Percentiles rank a stretch among this genome's conserved stretches.
Conservation (phyloP, 2,888 invertebrate genomes). For the Lepidonotus clava region DNA sequence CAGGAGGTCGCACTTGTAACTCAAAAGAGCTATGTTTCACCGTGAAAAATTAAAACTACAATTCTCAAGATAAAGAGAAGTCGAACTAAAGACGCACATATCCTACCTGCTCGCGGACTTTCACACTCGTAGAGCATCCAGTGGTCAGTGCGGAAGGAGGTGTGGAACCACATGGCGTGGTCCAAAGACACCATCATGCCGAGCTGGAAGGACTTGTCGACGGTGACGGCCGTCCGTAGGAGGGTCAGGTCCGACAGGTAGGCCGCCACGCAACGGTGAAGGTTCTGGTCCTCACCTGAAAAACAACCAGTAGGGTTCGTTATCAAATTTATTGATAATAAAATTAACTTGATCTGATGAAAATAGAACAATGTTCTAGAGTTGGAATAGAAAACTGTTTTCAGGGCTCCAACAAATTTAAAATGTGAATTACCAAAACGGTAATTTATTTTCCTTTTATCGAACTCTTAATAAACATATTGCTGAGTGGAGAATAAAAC, state of each 20-base stretch:
- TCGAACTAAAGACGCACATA: not conserved
- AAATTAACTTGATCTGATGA: too few relatives aligned
- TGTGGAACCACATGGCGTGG: slow-evolving; percentile 81
- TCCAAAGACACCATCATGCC: slow-evolving; percentile 77
- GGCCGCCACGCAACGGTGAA: slow-evolving; percentile 80
- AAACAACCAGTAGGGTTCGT: too few relatives aligned
- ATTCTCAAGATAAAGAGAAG: not conserved
- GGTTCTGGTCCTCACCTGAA: slow-evolving; percentile 75
- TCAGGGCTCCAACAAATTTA: too few relatives aligned
- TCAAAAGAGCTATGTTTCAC: not conserved
- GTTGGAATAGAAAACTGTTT: too few relatives aligned
- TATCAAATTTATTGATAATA: too few relatives aligned
- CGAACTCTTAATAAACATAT: too few relatives aligned
- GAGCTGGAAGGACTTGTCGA: slow-evolving; percentile 67
- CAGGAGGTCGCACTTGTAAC: not conserved
- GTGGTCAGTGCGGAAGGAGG: slow-evolving; percentile 79
- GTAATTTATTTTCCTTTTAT: too few relatives aligned
- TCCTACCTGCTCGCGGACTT: slow-evolving; percentile 78
- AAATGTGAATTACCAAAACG: too few relatives aligned
- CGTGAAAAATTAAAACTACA: not conserved
- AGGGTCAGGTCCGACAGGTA: slow-evolving; percentile 80
- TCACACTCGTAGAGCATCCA: slow-evolving; percentile 81
- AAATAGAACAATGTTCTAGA: too few relatives aligned
- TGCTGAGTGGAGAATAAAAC: too few relatives aligned
- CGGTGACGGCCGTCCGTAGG: slow-evolving; percentile 74